Base-by-base conservation (phyloP, 1,140 invertebrate species). In the Lepidotrigona ventralis region DNA sequence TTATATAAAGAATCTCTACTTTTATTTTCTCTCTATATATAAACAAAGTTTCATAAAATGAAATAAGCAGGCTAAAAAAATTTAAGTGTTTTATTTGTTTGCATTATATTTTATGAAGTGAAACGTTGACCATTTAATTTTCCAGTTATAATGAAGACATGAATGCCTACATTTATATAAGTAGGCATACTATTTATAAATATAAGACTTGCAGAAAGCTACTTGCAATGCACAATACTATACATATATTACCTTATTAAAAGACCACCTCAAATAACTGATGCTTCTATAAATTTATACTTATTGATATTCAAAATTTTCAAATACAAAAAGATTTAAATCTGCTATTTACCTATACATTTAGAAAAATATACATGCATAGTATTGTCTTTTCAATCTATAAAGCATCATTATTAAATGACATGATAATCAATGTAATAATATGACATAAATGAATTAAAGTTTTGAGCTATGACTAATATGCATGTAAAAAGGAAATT, bases 401-500 rank as follows among this genome's bases (percentile, higher is more conserved):
- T 56, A 19, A 85, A 81, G 83, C 83, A 64, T 81, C 63, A 87
- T 70, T 85, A 70, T 79, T 33, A 72, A 46, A 56, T 56, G 53
- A 60, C 33, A 75, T 29, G 33, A 33, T 33, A 33, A 33, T 33
- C 33, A 33, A 80, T 66, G 46, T 81, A 79, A 63, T 76, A 79
- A 63, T 76, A 79, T 46, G 58, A 77, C 26, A 80, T 69, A 63
- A 78, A 86, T 68, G n/a, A 74, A 79, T 87, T 39, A 39, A 71
- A 69, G 46, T 84, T 33, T 71, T 39, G 79, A 72, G 85, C 86
- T 90, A 89, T 83, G 74, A 88, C 86, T 89, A 90, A 77, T 71
- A 66, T 90, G 90, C 81, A 91, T 88, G 89, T 89, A 90, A 79
- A 86, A 82, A 91, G 82, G 85, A 92, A 91, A 85, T 90, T 92